Conservation (phyloP, 2,888 invertebrate genomes). For the Bembecia ichneumoniformis region DNA sequence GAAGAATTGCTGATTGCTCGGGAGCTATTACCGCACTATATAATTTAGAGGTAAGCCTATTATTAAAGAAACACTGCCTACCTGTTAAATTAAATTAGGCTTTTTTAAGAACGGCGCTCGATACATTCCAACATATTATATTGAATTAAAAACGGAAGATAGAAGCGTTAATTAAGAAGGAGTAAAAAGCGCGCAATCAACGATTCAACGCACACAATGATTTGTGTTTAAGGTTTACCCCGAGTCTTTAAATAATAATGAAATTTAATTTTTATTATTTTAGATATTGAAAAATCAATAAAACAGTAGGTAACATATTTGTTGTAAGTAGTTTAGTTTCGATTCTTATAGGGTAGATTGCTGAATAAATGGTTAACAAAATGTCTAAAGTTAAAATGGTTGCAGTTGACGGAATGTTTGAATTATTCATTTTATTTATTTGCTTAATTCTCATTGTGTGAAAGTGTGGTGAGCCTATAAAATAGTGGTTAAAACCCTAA, state of each 20-base stretch:
- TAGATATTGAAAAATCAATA: neutral
- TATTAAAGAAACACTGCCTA: conserved; percentile 68
- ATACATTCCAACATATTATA: conserved; percentile 40
- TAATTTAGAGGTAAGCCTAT: conserved; percentile 67
- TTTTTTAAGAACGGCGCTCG: conserved; percentile 61
- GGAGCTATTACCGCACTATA: conserved; percentile 59
- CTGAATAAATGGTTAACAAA: neutral
- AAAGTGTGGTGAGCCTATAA: no score
- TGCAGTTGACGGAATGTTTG: no score
- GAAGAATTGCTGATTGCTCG: conserved; percentile 68
- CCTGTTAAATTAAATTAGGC: conserved; percentile 73
- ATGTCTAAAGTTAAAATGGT: no score
- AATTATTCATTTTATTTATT: no score
- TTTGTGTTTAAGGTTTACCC: conserved; percentile 38
- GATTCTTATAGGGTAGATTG: no score
- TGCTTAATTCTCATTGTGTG: no score
- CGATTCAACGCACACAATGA: conserved; percentile 54
- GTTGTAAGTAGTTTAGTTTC: neutral
- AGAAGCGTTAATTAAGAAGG: conserved; percentile 47
- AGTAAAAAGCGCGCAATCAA: conserved; percentile 26
- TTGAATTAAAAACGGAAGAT: conserved; percentile 42
- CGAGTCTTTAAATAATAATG: conserved; percentile 14
- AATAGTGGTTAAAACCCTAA: no score
- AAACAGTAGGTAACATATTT: neutral
- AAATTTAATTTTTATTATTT: neutral